Base-by-base conservation (phyloP, 2,797 vertebrate genomes). In the Periparus ater region DNA sequence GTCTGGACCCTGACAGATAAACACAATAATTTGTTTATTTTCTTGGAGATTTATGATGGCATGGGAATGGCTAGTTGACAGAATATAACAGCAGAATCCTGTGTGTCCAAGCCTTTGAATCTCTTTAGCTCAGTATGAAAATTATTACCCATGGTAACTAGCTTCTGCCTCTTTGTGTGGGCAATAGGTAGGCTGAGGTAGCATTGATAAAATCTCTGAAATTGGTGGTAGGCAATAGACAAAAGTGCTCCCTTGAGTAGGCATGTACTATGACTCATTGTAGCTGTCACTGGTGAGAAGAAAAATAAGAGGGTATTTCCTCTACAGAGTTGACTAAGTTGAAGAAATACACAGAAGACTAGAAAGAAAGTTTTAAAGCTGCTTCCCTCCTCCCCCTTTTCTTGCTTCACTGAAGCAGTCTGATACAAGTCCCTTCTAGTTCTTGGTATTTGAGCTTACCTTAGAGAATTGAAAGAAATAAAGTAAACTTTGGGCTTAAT, bases 401-500 rank as follows among this genome's bases (percentile, higher is more conserved):
- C 32, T 86, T 79, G 53, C 48, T 91, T 87, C 81, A 75, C 50
- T 85, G 67, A 79, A 94, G 29, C 42, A 67, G 13, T 60, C 40
- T 63, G 48, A n/a, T 27, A 36, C 13, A 57, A 73, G 19, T 44
- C 29, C 10, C 13, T 82, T 82, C 51, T 79, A 57, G 71, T 91
- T 82, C 67, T 89, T 85, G 34, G 42, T 63, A 34, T 89, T 91
- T 73, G 44, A 93, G 29, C 30, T 95, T 76, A 74, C 77, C 86
- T 77, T 54, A 63, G 74, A 93, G 53, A 83, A 70, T 89, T 85
- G 61, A 92, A 89, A n/a, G 60, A 82, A 93, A 87, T 82, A 95
- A 91, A 30, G 67, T 19, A 93, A 92, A 67, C 38, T 12, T 85
- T 79, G 34, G 23, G 66, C 90, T 94, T 91, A 89, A 89, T 74